These are phyloP conservation scores for Bruchidius siliquastri DNA, from an alignment of 2,888 invertebrate species.

Conservation along the genomic window DNA sequence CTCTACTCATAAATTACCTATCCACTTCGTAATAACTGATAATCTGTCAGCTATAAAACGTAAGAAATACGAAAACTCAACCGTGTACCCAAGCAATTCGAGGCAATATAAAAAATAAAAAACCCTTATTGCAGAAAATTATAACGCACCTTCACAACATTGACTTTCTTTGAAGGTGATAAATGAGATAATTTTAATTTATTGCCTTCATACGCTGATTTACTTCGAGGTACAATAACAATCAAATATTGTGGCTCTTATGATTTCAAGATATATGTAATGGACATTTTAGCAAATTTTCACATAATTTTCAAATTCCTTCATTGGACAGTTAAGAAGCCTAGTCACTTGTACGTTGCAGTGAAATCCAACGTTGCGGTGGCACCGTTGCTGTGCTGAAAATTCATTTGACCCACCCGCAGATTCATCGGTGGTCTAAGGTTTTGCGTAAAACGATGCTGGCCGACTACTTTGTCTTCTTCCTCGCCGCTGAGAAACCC, in stretches of 20 bases:
- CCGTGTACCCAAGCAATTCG: neutral
- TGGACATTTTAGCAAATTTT: no score
- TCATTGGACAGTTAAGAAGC: no score
- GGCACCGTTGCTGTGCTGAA: no score
- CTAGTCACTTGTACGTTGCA: no score
- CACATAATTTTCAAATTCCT: no score
- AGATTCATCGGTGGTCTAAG: no score
- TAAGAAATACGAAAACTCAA: neutral
- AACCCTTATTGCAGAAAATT: neutral
- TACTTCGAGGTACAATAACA: neutral
- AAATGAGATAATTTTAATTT: conserved; percentile 2
- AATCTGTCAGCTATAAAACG: neutral
- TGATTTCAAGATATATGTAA: no score
- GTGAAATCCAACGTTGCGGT: no score
- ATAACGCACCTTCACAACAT: neutral
- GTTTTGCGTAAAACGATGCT: no score
- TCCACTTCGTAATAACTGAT: neutral
- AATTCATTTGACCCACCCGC: no score
- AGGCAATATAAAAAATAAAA: neutral
- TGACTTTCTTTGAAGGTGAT: neutral
- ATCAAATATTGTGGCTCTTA: neutral
- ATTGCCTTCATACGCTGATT: neutral
- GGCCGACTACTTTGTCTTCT: no score
- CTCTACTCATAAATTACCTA: neutral
- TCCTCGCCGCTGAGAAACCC: no score